A percentile compares a stretch with the other conserved stretches of the same genome.
These are phyloP conservation scores for Trichogramma evanescens DNA, from an alignment of 2,888 invertebrate genomes.

Conservation along the genomic window DNA sequence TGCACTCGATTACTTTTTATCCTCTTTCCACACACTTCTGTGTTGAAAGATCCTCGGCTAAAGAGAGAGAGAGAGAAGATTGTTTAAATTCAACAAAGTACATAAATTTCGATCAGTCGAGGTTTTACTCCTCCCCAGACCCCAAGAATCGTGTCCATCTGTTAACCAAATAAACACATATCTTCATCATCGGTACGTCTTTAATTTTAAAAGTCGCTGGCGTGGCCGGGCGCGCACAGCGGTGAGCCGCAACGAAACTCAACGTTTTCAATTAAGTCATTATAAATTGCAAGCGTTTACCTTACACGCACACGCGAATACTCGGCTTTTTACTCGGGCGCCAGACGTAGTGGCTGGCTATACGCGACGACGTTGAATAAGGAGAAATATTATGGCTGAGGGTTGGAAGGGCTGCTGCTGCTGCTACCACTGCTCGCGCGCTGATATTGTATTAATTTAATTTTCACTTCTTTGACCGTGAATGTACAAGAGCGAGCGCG, in stretches of 20 bases:
- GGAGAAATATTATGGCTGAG: neutral
- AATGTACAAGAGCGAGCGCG: conserved; percentile 7
- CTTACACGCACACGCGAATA: neutral
- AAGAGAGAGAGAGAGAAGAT: too few relatives aligned
- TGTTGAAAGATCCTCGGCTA: too few relatives aligned
- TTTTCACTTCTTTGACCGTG: conserved; percentile 40
- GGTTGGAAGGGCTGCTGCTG: neutral
- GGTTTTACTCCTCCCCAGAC: too few relatives aligned
- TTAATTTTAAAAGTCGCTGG: conserved; percentile 5
- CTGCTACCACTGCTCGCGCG: neutral
- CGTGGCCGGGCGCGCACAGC: conserved; percentile 13
- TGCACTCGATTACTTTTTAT: too few relatives aligned
- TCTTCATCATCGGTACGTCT: neutral
- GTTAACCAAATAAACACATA: conserved; percentile 22
- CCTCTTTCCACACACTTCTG: too few relatives aligned
- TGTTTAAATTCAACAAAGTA: too few relatives aligned
- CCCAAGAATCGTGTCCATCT: conserved; percentile 7
- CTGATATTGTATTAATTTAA: conserved; percentile 43
- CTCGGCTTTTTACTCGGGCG: too few relatives aligned
- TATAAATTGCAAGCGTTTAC: conserved; percentile 42
- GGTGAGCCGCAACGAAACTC: conserved; percentile 26
- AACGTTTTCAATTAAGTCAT: conserved; percentile 45
- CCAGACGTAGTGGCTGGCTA: neutral
- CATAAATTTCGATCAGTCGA: too few relatives aligned
- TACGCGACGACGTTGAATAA: neutral